These are phyloP conservation scores for Festucalex cinctus DNA, from an alignment of 2,113 vertebrate genomes.

Conservation along the genomic window DNA sequence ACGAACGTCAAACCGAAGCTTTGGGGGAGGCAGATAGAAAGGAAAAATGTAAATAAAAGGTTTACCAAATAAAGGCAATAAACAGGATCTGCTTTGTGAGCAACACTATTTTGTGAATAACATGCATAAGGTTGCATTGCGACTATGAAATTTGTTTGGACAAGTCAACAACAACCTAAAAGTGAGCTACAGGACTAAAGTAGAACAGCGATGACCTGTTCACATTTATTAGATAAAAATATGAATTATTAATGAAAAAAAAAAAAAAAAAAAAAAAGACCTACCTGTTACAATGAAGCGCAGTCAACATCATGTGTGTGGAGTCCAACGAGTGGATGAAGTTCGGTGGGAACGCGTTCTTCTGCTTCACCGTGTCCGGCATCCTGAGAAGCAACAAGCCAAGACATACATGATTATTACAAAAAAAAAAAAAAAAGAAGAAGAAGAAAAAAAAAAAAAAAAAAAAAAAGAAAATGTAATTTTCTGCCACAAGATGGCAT, in stretches of 20 bases:
- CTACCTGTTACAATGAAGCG: slow-evolving; percentile 88
- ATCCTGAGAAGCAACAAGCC: slow-evolving; percentile 68
- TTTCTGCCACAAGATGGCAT: no score
- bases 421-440: no score
- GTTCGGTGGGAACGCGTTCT: slow-evolving; percentile 94
- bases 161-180: no score
- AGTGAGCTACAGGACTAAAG: no score
- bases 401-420: not conserved
- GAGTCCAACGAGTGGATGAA: slow-evolving; percentile 98
- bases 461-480: no score
- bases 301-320: slow-evolving; percentile 97
- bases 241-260: no score
- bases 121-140: not conserved
- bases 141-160: not conserved
- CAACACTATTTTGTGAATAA: not conserved
- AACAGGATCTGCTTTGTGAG: not conserved
- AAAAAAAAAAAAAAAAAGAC: no score
- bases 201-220: no score
- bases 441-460: no score
- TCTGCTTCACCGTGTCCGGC: slow-evolving; percentile 91
- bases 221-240: not conserved
- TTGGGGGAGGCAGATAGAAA: slow-evolving; percentile 16
- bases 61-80: not conserved
- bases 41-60: not conserved
- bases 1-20: slow-evolving; percentile 90